phyloP scores from a whole-genome alignment of 2,888 invertebrate genomes.

The Hemithea aestivaria region DNA sequence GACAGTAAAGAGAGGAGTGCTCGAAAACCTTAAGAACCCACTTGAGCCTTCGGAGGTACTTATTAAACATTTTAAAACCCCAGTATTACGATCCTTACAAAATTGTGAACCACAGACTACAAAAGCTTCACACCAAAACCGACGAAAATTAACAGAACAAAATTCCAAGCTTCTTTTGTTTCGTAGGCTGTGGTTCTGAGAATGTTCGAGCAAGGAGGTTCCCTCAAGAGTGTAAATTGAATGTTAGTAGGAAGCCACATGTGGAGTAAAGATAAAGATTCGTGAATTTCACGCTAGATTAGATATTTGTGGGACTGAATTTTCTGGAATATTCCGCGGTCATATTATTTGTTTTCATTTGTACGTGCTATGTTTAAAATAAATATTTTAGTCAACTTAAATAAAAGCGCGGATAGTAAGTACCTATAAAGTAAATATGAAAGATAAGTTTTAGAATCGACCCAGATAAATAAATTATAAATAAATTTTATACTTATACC shows the following conservation, averaged over 20 bases:
- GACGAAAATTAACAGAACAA: slow-evolving; percentile 5
- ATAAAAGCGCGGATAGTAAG: no score
- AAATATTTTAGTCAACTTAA: no score
- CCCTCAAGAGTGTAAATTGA: slow-evolving; percentile 37
- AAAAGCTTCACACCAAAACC: slow-evolving; percentile 1
- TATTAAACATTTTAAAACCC: slow-evolving; percentile 45
- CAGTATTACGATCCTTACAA: slow-evolving; percentile 26
- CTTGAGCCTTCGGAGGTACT: slow-evolving; percentile 26
- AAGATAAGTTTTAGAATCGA: no score
- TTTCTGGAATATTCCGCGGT: not conserved
- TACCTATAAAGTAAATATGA: no score
- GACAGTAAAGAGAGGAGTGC: slow-evolving; percentile 21
- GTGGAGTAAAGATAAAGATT: slow-evolving; percentile 35
- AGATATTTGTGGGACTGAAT: not conserved
- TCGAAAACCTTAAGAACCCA: slow-evolving; percentile 25
- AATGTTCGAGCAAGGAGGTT: slow-evolving; percentile 14
- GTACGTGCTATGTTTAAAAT: no score
- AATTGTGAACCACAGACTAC: slow-evolving; percentile 34
- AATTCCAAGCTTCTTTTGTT: not conserved
- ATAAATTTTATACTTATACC: no score
- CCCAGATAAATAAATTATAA: no score
- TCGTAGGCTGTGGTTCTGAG: slow-evolving; percentile 27
- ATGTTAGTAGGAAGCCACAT: slow-evolving; percentile 35
- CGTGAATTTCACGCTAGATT: slow-evolving; percentile 30
- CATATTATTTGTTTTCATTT: no score